Percentiles rank a stretch among this genome's conserved stretches.
Conservation (phyloP, 2,888 invertebrate species). For the Tridacna crocea region DNA sequence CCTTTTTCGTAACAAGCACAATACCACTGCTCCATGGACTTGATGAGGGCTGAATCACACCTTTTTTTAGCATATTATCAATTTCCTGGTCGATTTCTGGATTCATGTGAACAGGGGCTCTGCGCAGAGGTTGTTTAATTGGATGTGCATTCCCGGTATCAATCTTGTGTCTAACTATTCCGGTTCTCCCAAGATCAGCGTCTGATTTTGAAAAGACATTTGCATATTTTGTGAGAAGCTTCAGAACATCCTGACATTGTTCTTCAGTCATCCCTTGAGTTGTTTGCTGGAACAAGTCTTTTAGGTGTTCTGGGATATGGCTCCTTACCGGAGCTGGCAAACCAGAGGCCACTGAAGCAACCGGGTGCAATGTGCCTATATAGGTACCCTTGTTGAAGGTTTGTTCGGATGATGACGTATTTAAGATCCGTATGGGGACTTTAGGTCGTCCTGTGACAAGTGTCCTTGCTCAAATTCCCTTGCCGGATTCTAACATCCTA, state of each 20-base stretch:
- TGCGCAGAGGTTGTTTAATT: slow-evolving; percentile 17
- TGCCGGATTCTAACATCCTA: not conserved
- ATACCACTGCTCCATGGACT: slow-evolving; percentile 30
- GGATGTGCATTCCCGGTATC: slow-evolving; percentile 8
- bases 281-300: slow-evolving; percentile 2
- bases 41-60: slow-evolving; percentile 14
- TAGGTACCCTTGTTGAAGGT: not conserved
- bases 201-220: not conserved
- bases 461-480: not conserved
- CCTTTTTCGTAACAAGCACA: slow-evolving; percentile 35
- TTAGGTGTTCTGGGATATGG: slow-evolving; percentile 11
- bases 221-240: slow-evolving; percentile 22
- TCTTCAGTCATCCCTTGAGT: not conserved
- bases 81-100: slow-evolving; percentile 32
- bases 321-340: not conserved
- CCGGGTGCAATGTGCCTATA: not conserved
- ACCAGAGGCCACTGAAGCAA: not conserved
- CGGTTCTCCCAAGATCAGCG: too few species aligned
- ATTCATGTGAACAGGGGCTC: slow-evolving; percentile 19
- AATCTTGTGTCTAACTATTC: slow-evolving; percentile 8
- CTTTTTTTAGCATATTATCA: slow-evolving; percentile 34
- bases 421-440: not conserved
- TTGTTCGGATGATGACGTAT: not conserved
- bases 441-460: not conserved
- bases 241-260: not conserved